phyloP scores from a whole-genome alignment of 2,888 invertebrate genomes.

The Dermolepida albohirtum region DNA sequence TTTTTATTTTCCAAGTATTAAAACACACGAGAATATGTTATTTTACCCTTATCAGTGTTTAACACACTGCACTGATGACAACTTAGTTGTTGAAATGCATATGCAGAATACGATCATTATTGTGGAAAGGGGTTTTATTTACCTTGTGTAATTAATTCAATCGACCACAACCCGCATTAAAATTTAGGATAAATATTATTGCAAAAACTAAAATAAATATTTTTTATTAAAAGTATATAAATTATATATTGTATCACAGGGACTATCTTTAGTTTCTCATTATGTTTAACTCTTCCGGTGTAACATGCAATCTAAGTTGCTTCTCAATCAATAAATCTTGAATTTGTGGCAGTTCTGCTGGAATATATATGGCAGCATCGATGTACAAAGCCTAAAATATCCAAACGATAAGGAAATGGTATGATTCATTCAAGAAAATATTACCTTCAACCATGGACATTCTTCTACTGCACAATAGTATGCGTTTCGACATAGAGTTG shows the following conservation, averaged over 20 bases:
- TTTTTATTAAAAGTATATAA: conserved; percentile 11
- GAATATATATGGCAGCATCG: conserved; percentile 75
- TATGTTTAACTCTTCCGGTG: conserved; percentile 80
- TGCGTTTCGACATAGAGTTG: conserved; percentile 61
- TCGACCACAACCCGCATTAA: no score
- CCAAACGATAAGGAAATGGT: conserved; percentile 22
- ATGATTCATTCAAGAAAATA: conserved; percentile 19
- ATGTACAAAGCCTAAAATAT: conserved; percentile 70
- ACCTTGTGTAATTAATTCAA: no score
- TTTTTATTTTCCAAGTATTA: no score
- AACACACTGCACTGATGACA: no score
- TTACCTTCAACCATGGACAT: conserved; percentile 74
- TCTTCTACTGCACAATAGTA: conserved; percentile 71
- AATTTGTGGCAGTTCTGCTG: conserved; percentile 74
- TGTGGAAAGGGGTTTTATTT: no score
- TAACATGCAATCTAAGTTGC: conserved; percentile 78
- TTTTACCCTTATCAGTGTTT: no score
- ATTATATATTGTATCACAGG: background rate
- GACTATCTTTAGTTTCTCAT: conserved; percentile 65
- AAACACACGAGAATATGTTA: no score
- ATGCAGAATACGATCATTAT: no score
- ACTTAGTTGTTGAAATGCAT: no score
- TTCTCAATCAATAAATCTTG: conserved; percentile 83
- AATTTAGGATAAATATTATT: background rate
- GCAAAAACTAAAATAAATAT: conserved; percentile 1